Conservation (phyloP, 2,113 vertebrate genomes). For the Corythoichthys haematopterus region DNA sequence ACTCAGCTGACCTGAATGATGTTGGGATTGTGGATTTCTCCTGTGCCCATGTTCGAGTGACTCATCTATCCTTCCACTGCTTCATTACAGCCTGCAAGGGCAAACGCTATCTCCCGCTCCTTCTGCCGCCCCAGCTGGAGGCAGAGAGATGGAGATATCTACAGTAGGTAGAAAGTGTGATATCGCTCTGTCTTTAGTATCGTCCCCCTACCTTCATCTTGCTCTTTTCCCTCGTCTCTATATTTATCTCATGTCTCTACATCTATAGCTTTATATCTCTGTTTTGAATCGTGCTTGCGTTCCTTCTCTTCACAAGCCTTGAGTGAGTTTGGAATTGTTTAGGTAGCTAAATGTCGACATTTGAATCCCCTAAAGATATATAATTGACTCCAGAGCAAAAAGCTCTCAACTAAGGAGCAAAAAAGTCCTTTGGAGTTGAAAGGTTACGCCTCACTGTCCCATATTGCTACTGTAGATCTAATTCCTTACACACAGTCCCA, state of each 20-base stretch:
- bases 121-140: slow-evolving; percentile 51
- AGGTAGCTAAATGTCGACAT: slow-evolving; percentile 28
- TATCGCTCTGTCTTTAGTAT: slow-evolving; percentile 32
- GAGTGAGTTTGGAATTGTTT: slow-evolving; percentile 26
- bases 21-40: slow-evolving; percentile 55
- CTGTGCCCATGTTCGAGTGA: slow-evolving; percentile 62
- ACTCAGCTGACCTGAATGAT: slow-evolving; percentile 54
- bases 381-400: slow-evolving; percentile 14
- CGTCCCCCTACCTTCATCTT: slow-evolving; percentile 30
- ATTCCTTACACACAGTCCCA: not conserved
- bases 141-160: slow-evolving; percentile 35
- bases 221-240: slow-evolving; percentile 47
- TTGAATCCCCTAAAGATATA: slow-evolving; percentile 19
- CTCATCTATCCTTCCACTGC: slow-evolving; percentile 69
- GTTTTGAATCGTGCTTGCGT: slow-evolving; percentile 33
- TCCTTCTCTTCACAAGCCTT: slow-evolving; percentile 25
- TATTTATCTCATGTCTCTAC: slow-evolving; percentile 50
- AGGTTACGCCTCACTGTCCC: not conserved
- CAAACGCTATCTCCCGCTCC: slow-evolving; percentile 64
- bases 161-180: slow-evolving; percentile 52
- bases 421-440: not conserved
- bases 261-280: slow-evolving; percentile 37
- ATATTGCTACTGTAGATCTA: not conserved
- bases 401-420: not conserved
- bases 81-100: slow-evolving; percentile 72